These are phyloP conservation scores for Amaurobius ferox DNA, from an alignment of 2,888 invertebrate genomes.

Conservation along the genomic window DNA sequence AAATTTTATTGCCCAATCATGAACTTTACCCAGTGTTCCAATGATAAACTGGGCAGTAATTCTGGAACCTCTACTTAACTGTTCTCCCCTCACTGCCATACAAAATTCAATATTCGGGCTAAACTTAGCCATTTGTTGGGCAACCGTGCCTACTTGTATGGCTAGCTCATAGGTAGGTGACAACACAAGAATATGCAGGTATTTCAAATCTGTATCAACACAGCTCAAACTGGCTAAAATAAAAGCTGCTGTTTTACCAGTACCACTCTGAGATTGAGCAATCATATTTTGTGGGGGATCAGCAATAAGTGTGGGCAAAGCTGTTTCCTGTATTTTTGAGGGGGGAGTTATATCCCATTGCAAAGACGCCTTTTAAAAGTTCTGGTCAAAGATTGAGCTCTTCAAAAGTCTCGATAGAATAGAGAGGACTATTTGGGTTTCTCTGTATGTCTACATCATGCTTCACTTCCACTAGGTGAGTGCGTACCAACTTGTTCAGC, in stretches of 20 bases:
- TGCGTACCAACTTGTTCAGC: conserved; percentile 92
- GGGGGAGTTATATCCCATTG: conserved; percentile 98
- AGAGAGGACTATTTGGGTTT: conserved; percentile 94
- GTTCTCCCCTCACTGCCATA: conserved; percentile 96
- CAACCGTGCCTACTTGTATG: conserved; percentile 97
- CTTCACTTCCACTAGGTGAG: conserved; percentile 89
- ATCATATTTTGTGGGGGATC: conserved; percentile 99
- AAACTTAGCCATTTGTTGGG: conserved; percentile 94
- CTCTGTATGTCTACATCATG: conserved; percentile 91
- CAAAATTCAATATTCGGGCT: conserved; percentile 93
- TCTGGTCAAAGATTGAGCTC: conserved; percentile 85
- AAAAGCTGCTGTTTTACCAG: conserved; percentile 99
- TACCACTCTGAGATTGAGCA: conserved; percentile 99
- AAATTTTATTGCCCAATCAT: conserved; percentile 94
- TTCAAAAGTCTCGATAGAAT: conserved; percentile 85
- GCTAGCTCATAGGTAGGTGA: conserved; percentile 99
- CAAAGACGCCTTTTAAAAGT: conserved; percentile 93
- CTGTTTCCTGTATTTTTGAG: conserved; percentile 98
- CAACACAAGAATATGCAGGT: conserved; percentile 89
- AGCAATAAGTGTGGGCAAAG: conserved; percentile 93
- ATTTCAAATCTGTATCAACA: conserved; percentile 86
- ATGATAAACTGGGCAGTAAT: conserved; percentile 94
- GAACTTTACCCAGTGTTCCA: conserved; percentile 97
- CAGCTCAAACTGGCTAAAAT: conserved; percentile 96
- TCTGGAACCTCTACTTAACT: conserved; percentile 77